A percentile compares a stretch with the other conserved stretches of the same genome.
These are phyloP conservation scores for Peromyscus maniculatus DNA, from an alignment of 2,113 vertebrate genomes.

Conservation along the genomic window DNA sequence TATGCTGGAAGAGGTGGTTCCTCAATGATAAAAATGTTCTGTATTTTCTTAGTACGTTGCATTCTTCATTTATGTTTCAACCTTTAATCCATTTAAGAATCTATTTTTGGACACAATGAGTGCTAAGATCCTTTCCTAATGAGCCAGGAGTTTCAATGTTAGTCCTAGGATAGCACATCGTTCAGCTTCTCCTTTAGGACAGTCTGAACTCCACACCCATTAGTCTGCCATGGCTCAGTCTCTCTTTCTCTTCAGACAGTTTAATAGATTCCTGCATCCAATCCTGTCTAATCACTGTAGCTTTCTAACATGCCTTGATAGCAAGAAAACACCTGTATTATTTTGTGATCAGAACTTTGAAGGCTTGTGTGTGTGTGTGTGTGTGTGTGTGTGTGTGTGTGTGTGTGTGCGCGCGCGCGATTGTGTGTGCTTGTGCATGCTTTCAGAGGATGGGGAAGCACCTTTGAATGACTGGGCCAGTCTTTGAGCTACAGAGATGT, in stretches of 20 bases:
- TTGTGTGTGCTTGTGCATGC: too few relatives aligned
- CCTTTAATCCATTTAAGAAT: slow-evolving; percentile 14
- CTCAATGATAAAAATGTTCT: slow-evolving; percentile 2
- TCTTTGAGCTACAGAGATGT: background rate
- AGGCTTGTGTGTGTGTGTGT: background rate
- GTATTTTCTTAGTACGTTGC: slow-evolving; percentile 5
- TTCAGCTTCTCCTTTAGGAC: background rate
- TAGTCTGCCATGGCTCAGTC: background rate
- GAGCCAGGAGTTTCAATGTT: background rate
- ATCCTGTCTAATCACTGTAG: background rate
- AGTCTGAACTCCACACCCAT: background rate
- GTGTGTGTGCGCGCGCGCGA: too few relatives aligned
- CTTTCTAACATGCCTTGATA: background rate
- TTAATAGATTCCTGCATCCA: background rate
- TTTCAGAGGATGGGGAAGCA: background rate
- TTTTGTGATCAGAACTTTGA: background rate
- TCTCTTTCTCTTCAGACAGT: background rate
- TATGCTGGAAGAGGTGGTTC: background rate
- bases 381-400: too few relatives aligned
- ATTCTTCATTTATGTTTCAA: background rate
- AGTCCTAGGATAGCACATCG: background rate
- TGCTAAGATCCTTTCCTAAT: background rate
- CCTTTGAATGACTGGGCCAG: background rate
- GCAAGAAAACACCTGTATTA: background rate
- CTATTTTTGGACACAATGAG: background rate